Evolutionary conservation across 2,888 invertebrate genomes (phyloP).

Genomic region (Drosophila nigritarsus): DNA sequence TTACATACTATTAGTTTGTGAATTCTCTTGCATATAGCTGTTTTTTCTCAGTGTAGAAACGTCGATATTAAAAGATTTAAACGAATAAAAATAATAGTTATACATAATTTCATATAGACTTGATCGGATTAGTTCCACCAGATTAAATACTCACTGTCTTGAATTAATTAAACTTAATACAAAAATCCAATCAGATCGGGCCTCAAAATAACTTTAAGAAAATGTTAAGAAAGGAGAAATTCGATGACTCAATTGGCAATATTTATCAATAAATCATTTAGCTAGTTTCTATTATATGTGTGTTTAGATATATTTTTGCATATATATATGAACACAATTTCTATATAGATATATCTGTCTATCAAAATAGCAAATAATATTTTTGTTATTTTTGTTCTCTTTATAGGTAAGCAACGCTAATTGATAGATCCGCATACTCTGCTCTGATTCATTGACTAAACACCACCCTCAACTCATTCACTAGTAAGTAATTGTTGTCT

Average conservation of each 20-base stretch:
- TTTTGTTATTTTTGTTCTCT: conserved; percentile 19
- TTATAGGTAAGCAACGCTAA: conserved; percentile 45
- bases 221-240: background rate
- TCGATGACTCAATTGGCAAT: conserved; percentile 16
- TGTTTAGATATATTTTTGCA: conserved; percentile 32
- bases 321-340: conserved; percentile 13
- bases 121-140: background rate
- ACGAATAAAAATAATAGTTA: background rate
- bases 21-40: background rate
- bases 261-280: conserved; percentile 51
- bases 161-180: background rate
- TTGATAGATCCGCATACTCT: conserved; percentile 14
- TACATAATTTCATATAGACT: background rate
- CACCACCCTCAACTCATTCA: conserved; percentile 4
- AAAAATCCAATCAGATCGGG: background rate
- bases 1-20: background rate
- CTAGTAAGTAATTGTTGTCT: conserved; percentile 41
- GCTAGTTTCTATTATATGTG: conserved; percentile 13
- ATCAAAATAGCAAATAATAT: conserved; percentile 11
- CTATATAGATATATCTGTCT: conserved; percentile 3
- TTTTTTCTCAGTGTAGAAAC: background rate
- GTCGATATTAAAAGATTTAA: background rate
- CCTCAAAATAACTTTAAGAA: background rate
- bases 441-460: background rate
- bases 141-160: conserved; percentile 2